phyloP scores from a whole-genome alignment of 1,140 invertebrate genomes.

The Phocides pigmalion region DNA sequence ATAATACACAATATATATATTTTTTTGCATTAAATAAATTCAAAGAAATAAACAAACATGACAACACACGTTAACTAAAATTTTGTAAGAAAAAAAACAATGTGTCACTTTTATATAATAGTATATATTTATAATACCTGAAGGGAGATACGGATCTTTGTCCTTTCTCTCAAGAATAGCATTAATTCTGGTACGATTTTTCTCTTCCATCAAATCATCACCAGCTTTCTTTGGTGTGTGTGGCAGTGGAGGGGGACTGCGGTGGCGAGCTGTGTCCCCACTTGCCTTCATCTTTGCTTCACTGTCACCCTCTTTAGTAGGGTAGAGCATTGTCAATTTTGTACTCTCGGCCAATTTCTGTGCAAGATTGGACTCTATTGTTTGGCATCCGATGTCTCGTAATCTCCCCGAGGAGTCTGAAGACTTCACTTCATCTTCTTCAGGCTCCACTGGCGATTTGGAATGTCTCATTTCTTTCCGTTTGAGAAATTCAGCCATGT shows the following conservation, averaged over 20 bases:
- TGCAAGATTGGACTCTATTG: constrained; percentile 68
- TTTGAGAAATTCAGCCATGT: constrained; percentile 77
- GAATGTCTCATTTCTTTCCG: constrained; percentile 65
- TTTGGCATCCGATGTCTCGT: constrained; percentile 72
- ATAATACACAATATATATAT: no score
- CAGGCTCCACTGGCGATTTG: constrained; percentile 45
- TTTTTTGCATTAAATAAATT: no score
- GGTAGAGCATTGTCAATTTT: constrained; percentile 70
- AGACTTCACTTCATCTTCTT: constrained; percentile 56
- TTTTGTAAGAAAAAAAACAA: no score
- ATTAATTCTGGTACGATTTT: constrained; percentile 64
- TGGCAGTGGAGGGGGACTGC: constrained; percentile 40
- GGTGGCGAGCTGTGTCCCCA: constrained; percentile 59
- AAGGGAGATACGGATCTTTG: constrained; percentile 75
- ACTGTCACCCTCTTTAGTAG: constrained; percentile 62
- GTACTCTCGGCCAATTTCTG: constrained; percentile 66
- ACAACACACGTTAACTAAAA: no score
- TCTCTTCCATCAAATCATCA: constrained; percentile 67
- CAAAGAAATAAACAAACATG: no score
- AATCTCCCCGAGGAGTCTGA: constrained; percentile 62
- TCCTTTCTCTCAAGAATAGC: constrained; percentile 73
- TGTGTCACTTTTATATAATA: no score
- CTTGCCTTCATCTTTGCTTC: constrained; percentile 69
- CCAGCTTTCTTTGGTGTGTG: constrained; percentile 47
- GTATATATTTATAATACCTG: constrained; percentile 40